Evolutionary conservation across 2,113 vertebrate genomes (phyloP), one percentile per base, ranked within the genome.

Genomic region (Coptodon rendalli): DNA sequence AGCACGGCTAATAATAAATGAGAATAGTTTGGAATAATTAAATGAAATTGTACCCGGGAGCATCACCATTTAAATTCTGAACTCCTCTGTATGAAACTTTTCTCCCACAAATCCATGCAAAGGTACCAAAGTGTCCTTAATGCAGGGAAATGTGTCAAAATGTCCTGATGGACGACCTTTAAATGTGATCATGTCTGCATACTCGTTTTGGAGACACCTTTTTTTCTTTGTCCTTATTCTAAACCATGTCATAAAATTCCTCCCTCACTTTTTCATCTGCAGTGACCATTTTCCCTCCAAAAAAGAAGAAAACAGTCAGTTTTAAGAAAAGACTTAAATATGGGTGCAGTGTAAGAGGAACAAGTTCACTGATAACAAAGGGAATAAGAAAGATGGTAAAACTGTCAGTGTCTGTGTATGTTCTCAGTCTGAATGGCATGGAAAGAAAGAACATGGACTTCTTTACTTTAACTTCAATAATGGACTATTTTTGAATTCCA

Each of bases 281-380:
- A 29, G 40, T 7, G 14, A 45, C 22, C 68, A 27, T 45, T 43
- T 45, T 24, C 13, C 12, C 22, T 45, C 66, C n/a, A 43, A 24
- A 45, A 4, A 16, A 27, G 38, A n/a, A 19, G 38, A 36, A 36
- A 63, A 12, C 17, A 36, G 17, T 34, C 29, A 11, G 17, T 5
- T 63, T 63, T 5, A 63, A 63, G 13, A 63, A 63, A 36, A 63
- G 16, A 63, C 31, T 34, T 63, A 19, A 63, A 63, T 34, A 6
- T 4, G 8, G 8, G 29, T 4, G 29, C 27, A 61, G 57, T 31
- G 57, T 0, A 59, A 59, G 57, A 59, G 57, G 57, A 59, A 31
- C 14, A 31, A 0, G 57, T 61, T 31, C 17, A 61, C 57, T 0
- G 57, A 61, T 34, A 34, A 4, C 57, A 61, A 10, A 61, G 1